Base-by-base conservation (phyloP, 2,113 vertebrate genomes). In the Rhinichthys klamathensis region DNA sequence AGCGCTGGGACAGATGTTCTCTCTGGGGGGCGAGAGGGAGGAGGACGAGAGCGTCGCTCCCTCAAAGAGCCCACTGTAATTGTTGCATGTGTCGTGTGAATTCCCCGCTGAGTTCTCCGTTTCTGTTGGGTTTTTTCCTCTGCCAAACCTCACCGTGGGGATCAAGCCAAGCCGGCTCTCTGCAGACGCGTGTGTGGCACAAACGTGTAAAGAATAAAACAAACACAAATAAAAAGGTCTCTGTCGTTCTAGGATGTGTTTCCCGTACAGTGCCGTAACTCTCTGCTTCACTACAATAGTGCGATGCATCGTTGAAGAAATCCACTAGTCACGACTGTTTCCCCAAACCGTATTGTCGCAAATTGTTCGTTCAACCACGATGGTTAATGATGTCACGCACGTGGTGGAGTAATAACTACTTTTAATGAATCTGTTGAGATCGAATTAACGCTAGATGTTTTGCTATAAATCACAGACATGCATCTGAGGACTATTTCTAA, bases 81-180 rank as follows among this genome's bases (percentile, higher is more conserved):
- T 90, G 91, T 89, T 91, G 91, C 89, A 89, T 90, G 88, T 90
- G 90, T 93, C 89, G 87, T 91, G 90, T 87, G 87, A 86, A 87
- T 83, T 87, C 85, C 86, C 85, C 56, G 78, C 56, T 72, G 78
- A 82, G 73, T 86, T 92, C 87, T 87, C 91, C 87, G 60, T 83
- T 61, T 61, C 54, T 16, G 56, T 16, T 41, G 54, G 7, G 69
- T 61, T 11, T 76, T 46, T 61, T 63, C 46, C 65, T 60, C 78
- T 76, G 60, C 38, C 25, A 61, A 15, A 35, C 35, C 58, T 51
- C 91, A 82, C 87, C 74, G 83, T 84, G 21, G 88, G 90, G 90
- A 35, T 74, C 72, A 89, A 89, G 91, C 76, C 85, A 89, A 89
- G 87, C 87, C 84, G 32, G 61, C 85, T 80, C 87, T 84, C 80